Percentiles rank a stretch among this genome's conserved stretches.
These are phyloP conservation scores for Eugnorisma glareosa DNA, from an alignment of 2,888 invertebrate genomes.

Conservation along the genomic window DNA sequence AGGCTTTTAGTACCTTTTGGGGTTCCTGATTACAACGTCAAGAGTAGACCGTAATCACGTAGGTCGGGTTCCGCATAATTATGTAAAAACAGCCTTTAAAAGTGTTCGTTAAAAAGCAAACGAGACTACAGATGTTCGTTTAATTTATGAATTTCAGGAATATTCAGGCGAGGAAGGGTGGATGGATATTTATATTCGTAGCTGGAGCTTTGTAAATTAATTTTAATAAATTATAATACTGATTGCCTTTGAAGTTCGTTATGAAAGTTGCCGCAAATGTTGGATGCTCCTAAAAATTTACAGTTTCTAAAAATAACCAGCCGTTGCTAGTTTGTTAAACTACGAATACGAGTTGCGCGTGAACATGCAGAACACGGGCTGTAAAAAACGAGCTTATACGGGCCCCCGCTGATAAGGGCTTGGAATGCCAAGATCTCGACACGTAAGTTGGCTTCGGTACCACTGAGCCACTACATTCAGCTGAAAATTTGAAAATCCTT, in stretches of 20 bases:
- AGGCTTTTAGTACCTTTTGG: constrained; percentile 58
- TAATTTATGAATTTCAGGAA: constrained; percentile 60
- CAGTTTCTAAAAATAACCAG: not conserved
- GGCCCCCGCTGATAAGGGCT: no score
- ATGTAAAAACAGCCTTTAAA: constrained; percentile 66
- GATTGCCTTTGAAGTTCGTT: constrained; percentile 32
- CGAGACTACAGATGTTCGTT: constrained; percentile 42
- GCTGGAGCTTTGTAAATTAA: constrained; percentile 32
- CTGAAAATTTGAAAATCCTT: not conserved
- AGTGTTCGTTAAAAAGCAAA: constrained; percentile 52
- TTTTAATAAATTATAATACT: constrained; percentile 51
- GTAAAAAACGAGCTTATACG: no score
- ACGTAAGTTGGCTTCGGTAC: not conserved
- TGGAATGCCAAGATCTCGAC: no score
- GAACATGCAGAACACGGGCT: no score
- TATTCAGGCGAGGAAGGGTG: constrained; percentile 26
- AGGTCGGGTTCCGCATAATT: constrained; percentile 66
- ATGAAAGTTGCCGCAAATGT: not conserved
- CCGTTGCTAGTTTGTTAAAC: no score
- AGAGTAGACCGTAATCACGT: constrained; percentile 58
- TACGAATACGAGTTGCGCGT: no score
- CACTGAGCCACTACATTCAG: not conserved
- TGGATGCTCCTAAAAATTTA: not conserved
- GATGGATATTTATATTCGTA: constrained; percentile 21
- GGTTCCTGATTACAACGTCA: constrained; percentile 57